phyloP scores from a whole-genome alignment of 2,888 invertebrate species.

The Tinea trinotella region DNA sequence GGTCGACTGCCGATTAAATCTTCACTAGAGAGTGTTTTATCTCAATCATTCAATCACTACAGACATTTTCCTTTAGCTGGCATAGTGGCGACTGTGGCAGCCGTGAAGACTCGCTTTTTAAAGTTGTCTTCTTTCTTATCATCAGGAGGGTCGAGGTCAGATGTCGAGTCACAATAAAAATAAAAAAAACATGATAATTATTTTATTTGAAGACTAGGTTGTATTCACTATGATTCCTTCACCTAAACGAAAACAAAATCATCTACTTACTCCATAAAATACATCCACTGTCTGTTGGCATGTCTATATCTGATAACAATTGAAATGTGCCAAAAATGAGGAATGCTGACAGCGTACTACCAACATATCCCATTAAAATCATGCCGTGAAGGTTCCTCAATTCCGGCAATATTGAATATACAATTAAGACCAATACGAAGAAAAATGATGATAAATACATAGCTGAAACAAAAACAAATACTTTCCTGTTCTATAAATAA shows the following conservation, averaged over 20 bases:
- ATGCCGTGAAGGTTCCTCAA: conserved; percentile 39
- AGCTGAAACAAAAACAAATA: conserved; percentile 18
- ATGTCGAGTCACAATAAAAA: no score
- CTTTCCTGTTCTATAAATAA: no score
- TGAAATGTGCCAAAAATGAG: conserved; percentile 35
- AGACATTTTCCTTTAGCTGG: no score
- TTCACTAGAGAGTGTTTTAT: no score
- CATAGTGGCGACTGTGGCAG: no score
- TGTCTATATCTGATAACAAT: conserved; percentile 18
- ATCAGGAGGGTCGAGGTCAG: no score
- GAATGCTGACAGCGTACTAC: conserved; percentile 37
- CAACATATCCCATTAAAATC: conserved; percentile 41
- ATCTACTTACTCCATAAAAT: conserved; percentile 34
- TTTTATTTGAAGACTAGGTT: background rate
- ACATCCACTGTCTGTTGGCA: conserved; percentile 25
- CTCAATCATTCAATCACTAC: no score
- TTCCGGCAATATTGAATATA: conserved; percentile 38
- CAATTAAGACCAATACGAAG: conserved; percentile 36
- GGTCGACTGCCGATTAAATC: no score
- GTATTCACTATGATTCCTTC: background rate
- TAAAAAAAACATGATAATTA: no score
- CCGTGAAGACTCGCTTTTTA: no score
- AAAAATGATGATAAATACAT: conserved; percentile 34
- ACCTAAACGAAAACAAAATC: no score
- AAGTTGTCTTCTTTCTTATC: no score